A percentile compares a stretch with the other conserved stretches of the same genome.
Evolutionary conservation across 2,888 invertebrate genomes (phyloP).

Genomic region (Drosophila percnosoma): DNA sequence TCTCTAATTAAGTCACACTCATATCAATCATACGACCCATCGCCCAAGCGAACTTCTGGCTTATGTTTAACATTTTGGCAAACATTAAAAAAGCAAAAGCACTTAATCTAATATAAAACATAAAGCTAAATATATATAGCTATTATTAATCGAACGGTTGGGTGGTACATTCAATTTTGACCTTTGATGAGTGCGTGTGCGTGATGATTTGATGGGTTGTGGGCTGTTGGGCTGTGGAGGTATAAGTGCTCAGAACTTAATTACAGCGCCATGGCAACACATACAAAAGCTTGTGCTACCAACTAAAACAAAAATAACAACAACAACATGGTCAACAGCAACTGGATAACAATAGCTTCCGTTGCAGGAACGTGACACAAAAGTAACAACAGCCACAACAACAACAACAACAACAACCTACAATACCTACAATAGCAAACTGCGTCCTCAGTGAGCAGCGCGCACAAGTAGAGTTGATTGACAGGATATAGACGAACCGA

Average conservation of each 20-base stretch:
- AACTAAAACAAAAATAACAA: slow-evolving; percentile 25
- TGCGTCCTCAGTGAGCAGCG: slow-evolving; percentile 48
- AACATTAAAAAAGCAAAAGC: slow-evolving; percentile 4
- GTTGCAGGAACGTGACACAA: slow-evolving; percentile 48
- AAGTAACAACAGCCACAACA: slow-evolving; percentile 19
- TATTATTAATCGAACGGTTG: slow-evolving; percentile 19
- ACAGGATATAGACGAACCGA: slow-evolving; percentile 51
- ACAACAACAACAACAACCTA: slow-evolving; percentile 5
- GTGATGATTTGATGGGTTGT: slow-evolving; percentile 34
- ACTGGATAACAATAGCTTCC: slow-evolving; percentile 46
- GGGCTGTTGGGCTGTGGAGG: slow-evolving; percentile 1
- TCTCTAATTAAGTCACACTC: slow-evolving; percentile 39
- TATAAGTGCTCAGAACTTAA: slow-evolving; percentile 41
- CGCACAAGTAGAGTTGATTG: slow-evolving; percentile 64
- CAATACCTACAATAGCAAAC: slow-evolving; percentile 63
- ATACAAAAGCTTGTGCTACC: slow-evolving; percentile 49
- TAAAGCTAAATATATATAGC: background rate
- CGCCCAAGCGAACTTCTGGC: slow-evolving; percentile 10
- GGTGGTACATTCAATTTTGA: slow-evolving; percentile 52
- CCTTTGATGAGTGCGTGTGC: slow-evolving; percentile 57
- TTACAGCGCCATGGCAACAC: slow-evolving; percentile 56
- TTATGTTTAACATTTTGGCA: slow-evolving; percentile 3
- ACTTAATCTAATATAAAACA: slow-evolving; percentile 33
- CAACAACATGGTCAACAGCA: slow-evolving; percentile 28
- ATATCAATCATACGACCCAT: slow-evolving; percentile 40